Evolutionary conservation across 2,888 invertebrate species (phyloP).

Genomic region (Diadegma fenestrale): DNA sequence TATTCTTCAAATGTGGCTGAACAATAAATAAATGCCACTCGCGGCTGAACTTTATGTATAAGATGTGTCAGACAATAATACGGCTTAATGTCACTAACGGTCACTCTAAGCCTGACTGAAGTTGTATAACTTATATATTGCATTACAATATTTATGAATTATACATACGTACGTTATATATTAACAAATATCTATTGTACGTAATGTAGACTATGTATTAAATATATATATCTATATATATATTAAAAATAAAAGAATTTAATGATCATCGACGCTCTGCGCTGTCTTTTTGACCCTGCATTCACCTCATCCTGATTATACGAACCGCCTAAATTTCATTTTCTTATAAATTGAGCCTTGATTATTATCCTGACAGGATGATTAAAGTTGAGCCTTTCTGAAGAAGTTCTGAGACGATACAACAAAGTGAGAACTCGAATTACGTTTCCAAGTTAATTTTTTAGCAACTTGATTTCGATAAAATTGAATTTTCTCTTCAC

Average conservation of each 20-base stretch:
- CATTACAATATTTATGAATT: constrained; percentile 67
- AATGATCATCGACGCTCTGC: not conserved
- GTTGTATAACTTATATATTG: constrained; percentile 68
- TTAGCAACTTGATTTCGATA: too few species aligned
- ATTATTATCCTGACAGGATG: too few species aligned
- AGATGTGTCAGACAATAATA: constrained; percentile 74
- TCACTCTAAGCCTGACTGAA: constrained; percentile 73
- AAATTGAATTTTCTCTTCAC: too few species aligned
- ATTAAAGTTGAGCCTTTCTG: too few species aligned
- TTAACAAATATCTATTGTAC: constrained; percentile 63
- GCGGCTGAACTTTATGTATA: constrained; percentile 60
- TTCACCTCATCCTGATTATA: too few species aligned
- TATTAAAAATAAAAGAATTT: constrained; percentile 59
- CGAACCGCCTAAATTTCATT: too few species aligned
- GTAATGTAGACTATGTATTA: constrained; percentile 61
- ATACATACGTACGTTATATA: constrained; percentile 66
- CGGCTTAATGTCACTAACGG: constrained; percentile 71
- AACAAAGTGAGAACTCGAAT: too few species aligned
- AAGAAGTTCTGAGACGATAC: too few species aligned
- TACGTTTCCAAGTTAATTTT: too few species aligned
- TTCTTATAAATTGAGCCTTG: too few species aligned
- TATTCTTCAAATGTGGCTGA: constrained; percentile 47
- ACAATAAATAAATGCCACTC: constrained; percentile 39
- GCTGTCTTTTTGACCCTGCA: not conserved
- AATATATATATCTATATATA: constrained; percentile 63